phyloP scores from a whole-genome alignment of 2,113 vertebrate genomes.

The Osmerus eperlanus region DNA sequence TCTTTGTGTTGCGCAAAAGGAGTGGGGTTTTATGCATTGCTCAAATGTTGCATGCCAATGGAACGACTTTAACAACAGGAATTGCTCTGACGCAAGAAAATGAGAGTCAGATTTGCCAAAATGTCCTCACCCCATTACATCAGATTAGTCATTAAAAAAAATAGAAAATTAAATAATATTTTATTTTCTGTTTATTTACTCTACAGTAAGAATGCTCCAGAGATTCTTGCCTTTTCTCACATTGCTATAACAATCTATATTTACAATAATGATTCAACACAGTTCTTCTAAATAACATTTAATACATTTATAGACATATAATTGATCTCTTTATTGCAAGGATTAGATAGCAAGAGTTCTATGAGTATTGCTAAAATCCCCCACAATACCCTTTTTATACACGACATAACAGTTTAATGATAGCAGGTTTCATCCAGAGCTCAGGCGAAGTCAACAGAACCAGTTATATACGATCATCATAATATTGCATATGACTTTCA shows the following conservation, averaged over 20 bases:
- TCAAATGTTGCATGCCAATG: not conserved
- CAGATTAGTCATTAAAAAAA: not conserved
- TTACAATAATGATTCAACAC: slow-evolving; percentile 58
- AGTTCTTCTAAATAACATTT: slow-evolving; percentile 58
- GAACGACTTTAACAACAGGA: too few species aligned
- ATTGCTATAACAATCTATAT: slow-evolving; percentile 49
- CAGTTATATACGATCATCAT: too few species aligned
- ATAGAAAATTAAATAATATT: slow-evolving; percentile 21
- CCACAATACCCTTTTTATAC: slow-evolving; percentile 22
- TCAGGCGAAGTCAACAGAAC: not conserved
- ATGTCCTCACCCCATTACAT: not conserved
- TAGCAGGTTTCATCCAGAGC: slow-evolving; percentile 48
- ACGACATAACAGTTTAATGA: slow-evolving; percentile 13
- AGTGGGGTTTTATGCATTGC: not conserved
- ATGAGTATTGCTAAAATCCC: slow-evolving; percentile 75
- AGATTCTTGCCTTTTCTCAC: slow-evolving; percentile 45
- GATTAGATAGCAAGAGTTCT: slow-evolving; percentile 67
- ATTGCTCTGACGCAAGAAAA: too few species aligned
- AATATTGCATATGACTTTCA: too few species aligned
- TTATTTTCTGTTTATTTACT: slow-evolving; percentile 30
- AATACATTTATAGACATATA: slow-evolving; percentile 67
- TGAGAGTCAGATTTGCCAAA: not conserved
- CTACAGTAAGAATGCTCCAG: slow-evolving; percentile 51
- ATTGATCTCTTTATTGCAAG: slow-evolving; percentile 71
- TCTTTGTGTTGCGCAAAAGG: not conserved